Evolutionary conservation across 1,140 invertebrate species (phyloP).

Genomic region (Dinoponera quadriceps): DNA sequence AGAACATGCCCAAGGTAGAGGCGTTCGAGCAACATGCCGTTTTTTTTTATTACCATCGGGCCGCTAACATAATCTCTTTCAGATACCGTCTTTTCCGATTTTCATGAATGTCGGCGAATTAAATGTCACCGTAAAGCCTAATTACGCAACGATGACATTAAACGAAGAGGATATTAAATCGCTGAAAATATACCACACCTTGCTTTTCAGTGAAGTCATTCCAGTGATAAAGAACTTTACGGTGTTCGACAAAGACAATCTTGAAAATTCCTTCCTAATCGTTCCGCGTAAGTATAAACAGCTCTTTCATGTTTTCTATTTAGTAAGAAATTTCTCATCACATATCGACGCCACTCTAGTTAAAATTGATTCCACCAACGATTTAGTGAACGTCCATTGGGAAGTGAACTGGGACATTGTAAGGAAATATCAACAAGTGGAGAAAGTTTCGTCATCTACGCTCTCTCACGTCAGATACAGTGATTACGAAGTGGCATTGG

Average conservation of each 20-base stretch:
- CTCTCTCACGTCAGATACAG: conserved; percentile 59
- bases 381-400: conserved; percentile 73
- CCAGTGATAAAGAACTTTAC: conserved; percentile 92
- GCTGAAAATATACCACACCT: conserved; percentile 87
- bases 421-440: conserved; percentile 78
- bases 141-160: conserved; percentile 86
- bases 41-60: too few species aligned
- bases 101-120: conserved; percentile 94
- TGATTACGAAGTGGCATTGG: conserved; percentile 78
- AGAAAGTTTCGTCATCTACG: conserved; percentile 72
- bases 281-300: conserved; percentile 88
- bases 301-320: too few species aligned
- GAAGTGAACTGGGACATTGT: conserved; percentile 90
- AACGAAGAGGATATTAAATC: conserved; percentile 85
- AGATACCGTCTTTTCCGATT: conserved; percentile 93
- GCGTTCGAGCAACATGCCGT: too few species aligned
- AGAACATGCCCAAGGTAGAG: conserved; percentile 85
- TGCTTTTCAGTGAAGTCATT: conserved; percentile 91
- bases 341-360: neutral
- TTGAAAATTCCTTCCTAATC: conserved; percentile 91
- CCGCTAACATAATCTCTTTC: too few species aligned
- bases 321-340: neutral
- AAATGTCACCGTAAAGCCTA: conserved; percentile 87
- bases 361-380: conserved; percentile 20
- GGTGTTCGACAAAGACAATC: conserved; percentile 88